Evolutionary conservation across 2,888 invertebrate species (phyloP), one percentile per base, ranked within the genome.

Genomic region (Diaprepes abbreviatus): DNA sequence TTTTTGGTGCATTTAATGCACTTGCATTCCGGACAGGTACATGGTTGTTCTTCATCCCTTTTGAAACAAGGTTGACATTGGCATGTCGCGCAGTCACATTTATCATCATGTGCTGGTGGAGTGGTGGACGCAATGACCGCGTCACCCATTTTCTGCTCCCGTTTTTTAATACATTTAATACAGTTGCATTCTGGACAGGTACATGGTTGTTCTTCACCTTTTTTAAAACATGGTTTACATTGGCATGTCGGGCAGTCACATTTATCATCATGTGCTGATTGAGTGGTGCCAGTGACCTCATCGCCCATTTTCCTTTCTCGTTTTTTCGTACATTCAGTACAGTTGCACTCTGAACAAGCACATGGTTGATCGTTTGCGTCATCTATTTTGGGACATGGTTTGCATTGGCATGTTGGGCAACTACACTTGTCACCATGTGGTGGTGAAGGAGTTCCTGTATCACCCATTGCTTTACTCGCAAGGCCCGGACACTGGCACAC

Each of bases 181-280:
- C 65, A 58, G 1, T 40, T 58, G 31, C 57, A 55, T 16, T 28
- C 57, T 12, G 43, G 43, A 28, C 55, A 65, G 5, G 31, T 65
- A 33, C 57, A 57, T 3, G 17, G 28, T 58, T 45, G 60, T 17
- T 58, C 58, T n/a, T 63, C 35, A 3, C 6, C 24, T 4, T 3
- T 19, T 14, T 45, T 17, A 7, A 7, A 9, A 9, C 40, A 40
- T 16, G 40, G 40, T 2, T 40, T 17, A 17, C 40, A 40, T 3
- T 40, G 40, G 6, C 40, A 40, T 2, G 10, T 17, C 16, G 10
- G 6, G 17, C 40, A 40, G 7, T 16, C 17, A 40, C 40, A 40
- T 7, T 6, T 45, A 24, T 16, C 40, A n/a, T 24, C 52, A 60
- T 10, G 60, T 19, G 5, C 9, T 7, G 7, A 40, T 58, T 12